Evolutionary conservation across 2,113 vertebrate species (phyloP), one percentile per base, ranked within the genome.

Genomic region (Excalfactoria chinensis): DNA sequence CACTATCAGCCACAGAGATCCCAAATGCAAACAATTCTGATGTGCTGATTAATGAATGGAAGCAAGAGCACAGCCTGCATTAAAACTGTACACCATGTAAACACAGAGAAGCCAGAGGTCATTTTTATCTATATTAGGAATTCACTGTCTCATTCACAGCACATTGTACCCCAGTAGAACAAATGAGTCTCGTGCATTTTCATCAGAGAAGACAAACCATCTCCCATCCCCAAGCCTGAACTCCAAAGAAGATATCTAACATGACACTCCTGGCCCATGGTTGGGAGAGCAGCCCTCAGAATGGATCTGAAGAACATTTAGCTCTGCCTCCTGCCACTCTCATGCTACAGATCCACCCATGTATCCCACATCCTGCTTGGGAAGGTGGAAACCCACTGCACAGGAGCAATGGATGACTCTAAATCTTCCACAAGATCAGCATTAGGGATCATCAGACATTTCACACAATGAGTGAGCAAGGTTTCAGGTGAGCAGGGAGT

Each of bases 101-200:
- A 92, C 80, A 76, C 21, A 32, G 53, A 76, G 70, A 62, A 62
- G 48, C 89, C 48, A 66, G 88, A 62, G 23, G 41, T 62, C 86
- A 32, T 87, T n/a, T 77, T 76, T 69, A 17, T 63, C 91, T 93
- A 51, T 90, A 83, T 92, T 83, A 93, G 92, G 92, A 87, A 89
- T 92, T 84, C 74, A 59, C 34, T 1, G 5, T 35, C 72, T 71
- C 60, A 87, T 53, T 71, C 46, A 69, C 1, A 2, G 68, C 46
- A 34, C 19, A 5, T 1, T 20, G 32, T 13, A 71, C 48, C 48
- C 43, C 25, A 1, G 48, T 35, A 75, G 53, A 86, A 53, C 26
- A 28, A 44, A 41, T 19, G 35, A 80, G 64, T 53, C 32, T 71
- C 79, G 41, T 63, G 25, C 6, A 9, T 23, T 44, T 56, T 10